phyloP scores from a whole-genome alignment of 2,113 vertebrate genomes.

The Silurus meridionalis region DNA sequence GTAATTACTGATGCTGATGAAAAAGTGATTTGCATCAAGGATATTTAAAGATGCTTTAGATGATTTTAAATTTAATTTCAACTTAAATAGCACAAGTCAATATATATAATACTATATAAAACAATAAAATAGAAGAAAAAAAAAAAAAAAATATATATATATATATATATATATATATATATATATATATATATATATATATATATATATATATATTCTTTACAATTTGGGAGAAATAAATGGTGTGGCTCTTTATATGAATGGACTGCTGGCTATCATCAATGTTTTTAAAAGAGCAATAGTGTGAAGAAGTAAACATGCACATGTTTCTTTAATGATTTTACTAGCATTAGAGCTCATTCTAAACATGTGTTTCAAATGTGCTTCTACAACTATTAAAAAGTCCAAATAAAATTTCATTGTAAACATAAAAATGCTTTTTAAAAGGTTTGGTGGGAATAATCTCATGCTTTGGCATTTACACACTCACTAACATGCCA shows the following conservation, averaged over 20 bases:
- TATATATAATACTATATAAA: background rate
- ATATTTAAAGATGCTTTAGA: background rate
- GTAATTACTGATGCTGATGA: background rate
- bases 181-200: no score
- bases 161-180: no score
- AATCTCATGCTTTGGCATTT: background rate
- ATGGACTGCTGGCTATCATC: no score
- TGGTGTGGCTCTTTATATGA: background rate
- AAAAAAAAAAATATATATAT: no score
- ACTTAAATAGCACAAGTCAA: background rate
- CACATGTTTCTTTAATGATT: slow-evolving; percentile 7
- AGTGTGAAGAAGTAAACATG: background rate
- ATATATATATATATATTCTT: no score
- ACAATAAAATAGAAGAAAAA: no score
- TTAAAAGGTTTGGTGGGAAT: slow-evolving; percentile 11
- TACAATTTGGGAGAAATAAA: background rate
- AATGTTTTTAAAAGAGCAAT: background rate
- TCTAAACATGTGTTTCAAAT: slow-evolving; percentile 17
- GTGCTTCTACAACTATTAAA: slow-evolving; percentile 15
- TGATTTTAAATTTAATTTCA: background rate
- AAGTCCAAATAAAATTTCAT: slow-evolving; percentile 26
- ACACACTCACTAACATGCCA: background rate
- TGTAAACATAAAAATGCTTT: slow-evolving; percentile 6
- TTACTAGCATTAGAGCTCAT: background rate
- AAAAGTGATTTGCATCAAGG: background rate